phyloP scores from a whole-genome alignment of 2,797 vertebrate genomes.

The Selene dorsalis region DNA sequence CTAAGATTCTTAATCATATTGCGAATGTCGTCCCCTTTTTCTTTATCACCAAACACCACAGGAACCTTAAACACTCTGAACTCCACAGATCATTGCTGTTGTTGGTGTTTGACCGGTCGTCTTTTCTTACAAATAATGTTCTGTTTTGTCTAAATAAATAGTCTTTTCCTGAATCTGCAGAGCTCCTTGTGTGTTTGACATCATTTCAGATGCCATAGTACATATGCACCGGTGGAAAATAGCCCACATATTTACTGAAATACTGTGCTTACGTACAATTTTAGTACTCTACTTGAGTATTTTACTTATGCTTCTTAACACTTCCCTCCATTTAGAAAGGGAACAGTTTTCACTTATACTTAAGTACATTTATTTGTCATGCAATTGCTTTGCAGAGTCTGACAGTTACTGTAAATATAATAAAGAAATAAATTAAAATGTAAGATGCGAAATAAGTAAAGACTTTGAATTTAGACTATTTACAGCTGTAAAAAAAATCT shows the following conservation, averaged over 20 bases:
- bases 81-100: constrained; percentile 46
- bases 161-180: constrained; percentile 34
- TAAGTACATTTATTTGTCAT: background rate
- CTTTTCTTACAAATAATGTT: constrained; percentile 61
- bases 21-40: constrained; percentile 26
- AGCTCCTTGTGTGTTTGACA: background rate
- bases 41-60: constrained; percentile 51
- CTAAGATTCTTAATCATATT: background rate
- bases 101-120: constrained; percentile 48
- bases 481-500: too few species aligned
- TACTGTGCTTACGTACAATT: background rate
- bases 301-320: background rate
- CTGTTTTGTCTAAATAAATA: constrained; percentile 73
- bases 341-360: background rate
- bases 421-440: too few species aligned
- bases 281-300: background rate
- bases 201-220: background rate
- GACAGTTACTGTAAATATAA: too few species aligned
- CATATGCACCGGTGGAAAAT: background rate
- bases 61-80: constrained; percentile 59
- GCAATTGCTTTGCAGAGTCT: background rate
- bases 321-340: background rate
- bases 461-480: too few species aligned
- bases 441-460: too few species aligned
- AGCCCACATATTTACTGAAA: background rate